Percentiles rank a stretch among this genome's conserved stretches.
Evolutionary conservation across 2,888 invertebrate genomes (phyloP).

Genomic region (Agriopis leucophaearia): DNA sequence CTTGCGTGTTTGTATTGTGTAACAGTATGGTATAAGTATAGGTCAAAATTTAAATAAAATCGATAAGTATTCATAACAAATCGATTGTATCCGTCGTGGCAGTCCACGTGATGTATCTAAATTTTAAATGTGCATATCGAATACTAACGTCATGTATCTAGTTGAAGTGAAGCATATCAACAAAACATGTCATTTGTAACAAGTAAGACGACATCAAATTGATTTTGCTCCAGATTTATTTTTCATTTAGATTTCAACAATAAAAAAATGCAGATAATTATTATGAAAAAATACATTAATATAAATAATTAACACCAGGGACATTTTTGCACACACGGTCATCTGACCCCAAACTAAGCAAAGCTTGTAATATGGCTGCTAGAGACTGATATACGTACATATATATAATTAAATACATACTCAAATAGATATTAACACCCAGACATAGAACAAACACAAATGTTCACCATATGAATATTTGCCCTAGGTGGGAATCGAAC

Average conservation of each 20-base stretch:
- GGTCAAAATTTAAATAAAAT: constrained; percentile 55
- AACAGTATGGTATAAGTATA: constrained; percentile 48
- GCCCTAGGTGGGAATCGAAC: too few species aligned
- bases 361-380: too few species aligned
- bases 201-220: constrained; percentile 9
- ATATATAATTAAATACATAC: too few species aligned
- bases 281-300: too few species aligned
- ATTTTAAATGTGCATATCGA: constrained; percentile 53
- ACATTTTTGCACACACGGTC: too few species aligned
- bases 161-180: constrained; percentile 40
- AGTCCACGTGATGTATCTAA: constrained; percentile 57
- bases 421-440: too few species aligned
- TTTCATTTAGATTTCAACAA: neutral
- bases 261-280: neutral
- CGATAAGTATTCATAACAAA: constrained; percentile 22
- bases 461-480: too few species aligned
- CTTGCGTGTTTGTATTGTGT: constrained; percentile 31
- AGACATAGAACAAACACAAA: too few species aligned
- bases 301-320: too few species aligned
- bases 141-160: constrained; percentile 28
- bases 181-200: constrained; percentile 26
- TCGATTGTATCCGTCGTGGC: constrained; percentile 48
- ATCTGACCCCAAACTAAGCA: too few species aligned
- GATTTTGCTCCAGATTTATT: neutral
- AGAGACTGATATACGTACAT: too few species aligned